Conservation (phyloP, 2,797 vertebrate species). For the Artibeus jamaicensis region DNA sequence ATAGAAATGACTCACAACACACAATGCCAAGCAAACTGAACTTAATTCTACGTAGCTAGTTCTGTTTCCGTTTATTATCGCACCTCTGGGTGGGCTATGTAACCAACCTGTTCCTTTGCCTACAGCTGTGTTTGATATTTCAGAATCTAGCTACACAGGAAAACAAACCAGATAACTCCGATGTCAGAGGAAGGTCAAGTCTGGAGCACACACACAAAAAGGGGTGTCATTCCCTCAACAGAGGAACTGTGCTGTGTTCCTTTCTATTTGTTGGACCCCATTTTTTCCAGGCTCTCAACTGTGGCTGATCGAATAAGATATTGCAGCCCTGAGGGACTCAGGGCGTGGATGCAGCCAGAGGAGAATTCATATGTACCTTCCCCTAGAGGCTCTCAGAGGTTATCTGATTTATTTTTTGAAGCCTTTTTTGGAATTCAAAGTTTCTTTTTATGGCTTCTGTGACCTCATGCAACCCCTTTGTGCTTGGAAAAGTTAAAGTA, state of each 20-base stretch:
- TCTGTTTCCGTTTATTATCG: background rate
- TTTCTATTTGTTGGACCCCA: background rate
- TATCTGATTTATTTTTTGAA: conserved; percentile 49
- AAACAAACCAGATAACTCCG: conserved; percentile 51
- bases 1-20: background rate
- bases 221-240: background rate
- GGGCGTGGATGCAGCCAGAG: background rate
- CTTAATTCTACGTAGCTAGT: background rate
- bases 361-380: background rate
- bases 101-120: background rate
- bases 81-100: conserved; percentile 33
- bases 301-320: background rate
- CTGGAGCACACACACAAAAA: background rate
- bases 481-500: conserved; percentile 46
- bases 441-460: conserved; percentile 22
- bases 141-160: conserved; percentile 4
- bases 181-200: conserved; percentile 34
- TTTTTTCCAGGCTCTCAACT: background rate
- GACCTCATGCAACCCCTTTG: conserved; percentile 15
- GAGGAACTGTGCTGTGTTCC: background rate
- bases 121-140: conserved; percentile 37
- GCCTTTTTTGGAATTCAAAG: conserved; percentile 4
- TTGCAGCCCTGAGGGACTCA: background rate
- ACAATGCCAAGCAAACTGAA: background rate
- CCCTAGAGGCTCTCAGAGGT: background rate